Conservation (phyloP, 2,888 invertebrate species). For the Dasypogon diadema region DNA sequence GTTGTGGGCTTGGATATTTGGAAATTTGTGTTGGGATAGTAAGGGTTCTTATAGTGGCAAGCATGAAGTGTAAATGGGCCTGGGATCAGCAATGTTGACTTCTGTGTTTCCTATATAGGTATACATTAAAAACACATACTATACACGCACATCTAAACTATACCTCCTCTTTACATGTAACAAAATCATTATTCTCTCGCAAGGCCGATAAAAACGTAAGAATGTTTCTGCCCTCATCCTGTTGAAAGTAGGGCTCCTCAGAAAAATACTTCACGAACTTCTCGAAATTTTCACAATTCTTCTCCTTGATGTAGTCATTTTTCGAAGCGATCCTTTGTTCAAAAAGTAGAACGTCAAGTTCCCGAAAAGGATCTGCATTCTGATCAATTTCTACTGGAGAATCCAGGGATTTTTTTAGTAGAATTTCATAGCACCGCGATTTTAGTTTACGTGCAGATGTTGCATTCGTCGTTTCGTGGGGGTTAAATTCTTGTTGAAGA, state of each 20-base stretch:
- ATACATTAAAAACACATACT: too few relatives aligned
- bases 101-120: neutral
- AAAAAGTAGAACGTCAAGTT: conserved; percentile 60
- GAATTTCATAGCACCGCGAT: conserved; percentile 60
- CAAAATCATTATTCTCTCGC: conserved; percentile 56
- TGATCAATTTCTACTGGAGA: conserved; percentile 54
- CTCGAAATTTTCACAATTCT: conserved; percentile 59
- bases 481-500: conserved; percentile 55
- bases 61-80: conserved; percentile 61
- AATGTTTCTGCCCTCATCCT: conserved; percentile 59
- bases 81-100: conserved; percentile 58
- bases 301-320: conserved; percentile 57
- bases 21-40: conserved; percentile 57
- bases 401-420: conserved; percentile 60
- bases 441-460: conserved; percentile 60
- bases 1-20: conserved; percentile 57
- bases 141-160: too few relatives aligned
- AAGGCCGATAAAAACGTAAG: conserved; percentile 59
- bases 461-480: conserved; percentile 50
- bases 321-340: conserved; percentile 60
- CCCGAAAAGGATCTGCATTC: conserved; percentile 60
- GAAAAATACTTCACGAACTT: conserved; percentile 58
- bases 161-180: conserved; percentile 34
- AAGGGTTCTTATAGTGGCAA: conserved; percentile 57
- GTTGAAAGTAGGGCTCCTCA: conserved; percentile 58